Evolutionary conservation across 2,113 vertebrate species (phyloP).

Genomic region (Zapornia atra): DNA sequence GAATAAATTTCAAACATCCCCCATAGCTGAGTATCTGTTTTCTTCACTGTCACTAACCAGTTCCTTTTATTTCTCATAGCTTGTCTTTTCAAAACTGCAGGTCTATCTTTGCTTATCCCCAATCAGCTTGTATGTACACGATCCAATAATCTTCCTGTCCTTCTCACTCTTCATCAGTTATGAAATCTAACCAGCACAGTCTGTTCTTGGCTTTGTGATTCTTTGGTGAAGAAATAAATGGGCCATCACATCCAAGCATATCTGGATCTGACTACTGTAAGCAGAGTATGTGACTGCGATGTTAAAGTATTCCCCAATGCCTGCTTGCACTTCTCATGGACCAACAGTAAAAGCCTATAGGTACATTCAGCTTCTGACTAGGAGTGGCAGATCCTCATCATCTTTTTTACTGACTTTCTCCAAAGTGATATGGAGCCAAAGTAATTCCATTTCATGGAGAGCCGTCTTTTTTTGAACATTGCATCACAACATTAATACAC

Average conservation of each 20-base stretch:
- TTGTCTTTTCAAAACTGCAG: neutral
- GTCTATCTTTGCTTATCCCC: neutral
- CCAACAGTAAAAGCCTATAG: neutral
- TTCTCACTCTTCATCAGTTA: neutral
- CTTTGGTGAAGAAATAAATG: neutral
- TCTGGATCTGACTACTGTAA: neutral
- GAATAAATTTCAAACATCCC: neutral
- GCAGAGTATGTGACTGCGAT: neutral
- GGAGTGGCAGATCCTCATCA: neutral
- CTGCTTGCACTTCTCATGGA: neutral
- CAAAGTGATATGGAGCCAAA: neutral
- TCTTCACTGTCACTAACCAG: neutral
- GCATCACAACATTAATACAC: neutral
- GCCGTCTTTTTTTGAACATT: neutral
- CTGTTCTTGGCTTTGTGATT: neutral
- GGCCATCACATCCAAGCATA: neutral
- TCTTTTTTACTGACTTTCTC: neutral
- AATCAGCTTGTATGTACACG: neutral
- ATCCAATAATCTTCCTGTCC: neutral
- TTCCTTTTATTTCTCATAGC: neutral
- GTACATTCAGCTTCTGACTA: neutral
- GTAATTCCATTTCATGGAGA: neutral
- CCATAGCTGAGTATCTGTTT: rapidly evolving
- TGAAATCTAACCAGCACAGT: neutral
- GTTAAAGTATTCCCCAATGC: neutral